A percentile compares a stretch with the other conserved stretches of the same genome.
phyloP scores from a whole-genome alignment of 2,113 vertebrate species.

The Daphoenositta chrysoptera region DNA sequence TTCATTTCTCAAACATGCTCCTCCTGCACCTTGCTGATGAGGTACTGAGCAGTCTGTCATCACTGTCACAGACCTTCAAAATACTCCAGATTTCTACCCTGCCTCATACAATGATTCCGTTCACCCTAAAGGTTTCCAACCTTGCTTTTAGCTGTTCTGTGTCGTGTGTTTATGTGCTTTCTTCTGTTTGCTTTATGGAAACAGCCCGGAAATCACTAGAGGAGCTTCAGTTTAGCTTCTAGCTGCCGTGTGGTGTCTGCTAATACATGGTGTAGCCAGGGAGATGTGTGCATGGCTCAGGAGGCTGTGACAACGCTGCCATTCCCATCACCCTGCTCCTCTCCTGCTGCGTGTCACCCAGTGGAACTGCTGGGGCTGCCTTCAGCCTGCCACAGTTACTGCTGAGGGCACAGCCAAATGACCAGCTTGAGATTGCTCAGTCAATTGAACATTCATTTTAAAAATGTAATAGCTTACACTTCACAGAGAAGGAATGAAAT shows the following conservation, averaged over 20 bases:
- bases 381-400: background rate
- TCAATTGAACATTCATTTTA: background rate
- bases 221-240: background rate
- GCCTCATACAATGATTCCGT: background rate
- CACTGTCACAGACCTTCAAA: background rate
- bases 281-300: background rate
- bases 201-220: background rate
- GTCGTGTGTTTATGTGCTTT: fast-evolving
- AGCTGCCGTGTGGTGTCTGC: background rate
- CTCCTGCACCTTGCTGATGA: background rate
- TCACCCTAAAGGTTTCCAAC: background rate
- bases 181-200: background rate
- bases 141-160: background rate
- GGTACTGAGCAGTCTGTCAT: background rate
- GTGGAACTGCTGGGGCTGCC: background rate
- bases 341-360: fast-evolving
- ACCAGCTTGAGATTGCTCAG: background rate
- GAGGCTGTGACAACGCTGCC: background rate
- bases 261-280: background rate
- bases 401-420: background rate
- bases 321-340: background rate
- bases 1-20: background rate
- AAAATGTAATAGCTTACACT: background rate
- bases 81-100: background rate
- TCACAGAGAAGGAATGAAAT: background rate